Evolutionary conservation across 2,797 vertebrate genomes (phyloP).

Genomic region (Dallia pectoralis): DNA sequence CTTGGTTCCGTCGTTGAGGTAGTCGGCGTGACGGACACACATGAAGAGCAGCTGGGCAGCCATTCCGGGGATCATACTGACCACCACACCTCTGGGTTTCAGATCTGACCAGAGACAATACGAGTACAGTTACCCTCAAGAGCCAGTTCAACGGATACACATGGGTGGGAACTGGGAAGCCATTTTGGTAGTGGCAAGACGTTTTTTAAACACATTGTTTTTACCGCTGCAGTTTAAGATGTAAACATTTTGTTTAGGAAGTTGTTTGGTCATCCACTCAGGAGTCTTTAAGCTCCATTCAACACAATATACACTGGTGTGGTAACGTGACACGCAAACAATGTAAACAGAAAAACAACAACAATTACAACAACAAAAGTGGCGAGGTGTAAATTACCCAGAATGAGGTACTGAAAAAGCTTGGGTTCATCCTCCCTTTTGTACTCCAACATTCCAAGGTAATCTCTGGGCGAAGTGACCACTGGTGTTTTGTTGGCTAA

Average conservation of each 20-base stretch:
- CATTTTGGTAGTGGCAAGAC: background rate
- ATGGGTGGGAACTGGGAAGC: background rate
- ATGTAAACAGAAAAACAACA: too few relatives aligned
- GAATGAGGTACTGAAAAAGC: conserved; percentile 86
- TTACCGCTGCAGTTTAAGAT: too few relatives aligned
- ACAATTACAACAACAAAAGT: too few relatives aligned
- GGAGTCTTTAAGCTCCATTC: too few relatives aligned
- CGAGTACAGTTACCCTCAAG: too few relatives aligned
- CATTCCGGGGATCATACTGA: conserved; percentile 92
- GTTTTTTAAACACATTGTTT: too few relatives aligned
- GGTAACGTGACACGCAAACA: too few relatives aligned
- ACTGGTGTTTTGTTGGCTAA: conserved; percentile 72
- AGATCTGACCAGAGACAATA: conserved; percentile 72
- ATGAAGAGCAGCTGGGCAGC: conserved; percentile 92
- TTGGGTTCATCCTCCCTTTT: conserved; percentile 83
- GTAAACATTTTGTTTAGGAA: too few relatives aligned
- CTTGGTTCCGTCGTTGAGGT: conserved; percentile 84
- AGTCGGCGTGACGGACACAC: conserved; percentile 92
- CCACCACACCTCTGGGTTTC: conserved; percentile 91
- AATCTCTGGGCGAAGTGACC: conserved; percentile 77
- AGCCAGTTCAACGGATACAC: background rate
- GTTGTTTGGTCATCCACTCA: too few relatives aligned
- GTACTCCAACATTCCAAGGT: conserved; percentile 94
- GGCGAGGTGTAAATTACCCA: conserved; percentile 72
- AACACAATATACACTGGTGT: too few relatives aligned